phyloP scores from a whole-genome alignment of 2,797 vertebrate species.

The Anguilla marmorata region DNA sequence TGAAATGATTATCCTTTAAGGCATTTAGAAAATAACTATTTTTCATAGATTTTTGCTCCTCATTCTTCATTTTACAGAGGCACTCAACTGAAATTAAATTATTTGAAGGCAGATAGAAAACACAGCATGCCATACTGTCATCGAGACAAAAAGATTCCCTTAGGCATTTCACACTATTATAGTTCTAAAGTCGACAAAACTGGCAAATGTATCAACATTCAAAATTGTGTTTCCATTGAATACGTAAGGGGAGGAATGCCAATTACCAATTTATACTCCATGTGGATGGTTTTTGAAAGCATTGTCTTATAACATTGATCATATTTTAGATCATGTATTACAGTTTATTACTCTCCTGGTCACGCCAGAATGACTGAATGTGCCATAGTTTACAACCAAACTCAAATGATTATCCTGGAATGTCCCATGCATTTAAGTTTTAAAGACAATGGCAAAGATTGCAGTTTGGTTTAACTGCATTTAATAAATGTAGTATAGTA shows the following conservation, averaged over 20 bases:
- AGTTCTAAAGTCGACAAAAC: conserved; percentile 5
- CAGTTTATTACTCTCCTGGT: not conserved
- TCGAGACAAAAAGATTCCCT: conserved; percentile 18
- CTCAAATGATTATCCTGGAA: not conserved
- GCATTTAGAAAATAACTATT: conserved; percentile 33
- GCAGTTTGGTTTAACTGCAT: not conserved
- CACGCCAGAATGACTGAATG: not conserved
- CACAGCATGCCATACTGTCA: not conserved
- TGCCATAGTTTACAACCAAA: not conserved
- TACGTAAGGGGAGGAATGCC: conserved; percentile 27
- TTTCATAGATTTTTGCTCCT: conserved; percentile 30
- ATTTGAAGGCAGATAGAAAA: conserved; percentile 9
- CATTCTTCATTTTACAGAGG: conserved; percentile 15
- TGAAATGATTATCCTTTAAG: conserved; percentile 38
- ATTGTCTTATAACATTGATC: conserved; percentile 23
- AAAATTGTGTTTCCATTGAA: conserved; percentile 37
- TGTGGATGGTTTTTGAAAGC: conserved; percentile 6
- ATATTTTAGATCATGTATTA: not conserved
- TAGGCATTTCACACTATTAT: conserved; percentile 26
- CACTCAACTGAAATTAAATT: not conserved
- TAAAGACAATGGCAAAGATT: not conserved
- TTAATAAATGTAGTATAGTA: not conserved
- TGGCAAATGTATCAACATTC: not conserved
- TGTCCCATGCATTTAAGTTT: not conserved
- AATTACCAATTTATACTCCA: not conserved